These are phyloP conservation scores for Thecophora atra DNA, from an alignment of 2,888 invertebrate genomes.

Conservation along the genomic window DNA sequence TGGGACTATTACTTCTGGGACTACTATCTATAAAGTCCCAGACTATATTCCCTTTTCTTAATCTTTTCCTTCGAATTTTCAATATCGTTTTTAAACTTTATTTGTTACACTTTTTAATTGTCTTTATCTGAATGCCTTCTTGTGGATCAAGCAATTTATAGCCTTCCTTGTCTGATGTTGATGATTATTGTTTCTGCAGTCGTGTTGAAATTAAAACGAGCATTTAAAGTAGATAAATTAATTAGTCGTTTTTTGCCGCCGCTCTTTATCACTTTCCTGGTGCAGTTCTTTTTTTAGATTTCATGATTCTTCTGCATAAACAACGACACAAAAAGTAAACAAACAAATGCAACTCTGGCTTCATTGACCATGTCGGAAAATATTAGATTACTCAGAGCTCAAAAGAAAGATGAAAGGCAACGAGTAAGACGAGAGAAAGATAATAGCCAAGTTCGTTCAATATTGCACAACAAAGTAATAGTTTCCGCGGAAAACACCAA, in stretches of 20 bases:
- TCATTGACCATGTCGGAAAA: slow-evolving; percentile 9
- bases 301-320: neutral
- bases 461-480: neutral
- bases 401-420: neutral
- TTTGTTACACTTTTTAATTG: too few species aligned
- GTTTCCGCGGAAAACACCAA: too few species aligned
- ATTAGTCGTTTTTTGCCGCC: slow-evolving; percentile 3
- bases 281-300: neutral
- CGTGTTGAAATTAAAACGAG: neutral
- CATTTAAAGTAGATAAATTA: slow-evolving; percentile 10
- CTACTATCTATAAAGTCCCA: too few species aligned
- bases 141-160: neutral
- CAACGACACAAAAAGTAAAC: too few species aligned
- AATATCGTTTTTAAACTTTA: too few species aligned
- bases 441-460: too few species aligned
- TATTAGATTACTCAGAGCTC: slow-evolving; percentile 1
- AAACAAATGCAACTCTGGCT: neutral
- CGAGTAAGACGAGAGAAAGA: neutral
- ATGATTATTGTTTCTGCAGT: too few species aligned
- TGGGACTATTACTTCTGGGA: too few species aligned
- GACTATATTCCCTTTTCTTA: too few species aligned
- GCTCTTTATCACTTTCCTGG: neutral
- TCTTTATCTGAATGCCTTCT: too few species aligned
- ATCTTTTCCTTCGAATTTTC: too few species aligned
- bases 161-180: too few species aligned